Evolutionary conservation across 2,888 invertebrate species (phyloP).

Genomic region (Tetanocera ferruginea): DNA sequence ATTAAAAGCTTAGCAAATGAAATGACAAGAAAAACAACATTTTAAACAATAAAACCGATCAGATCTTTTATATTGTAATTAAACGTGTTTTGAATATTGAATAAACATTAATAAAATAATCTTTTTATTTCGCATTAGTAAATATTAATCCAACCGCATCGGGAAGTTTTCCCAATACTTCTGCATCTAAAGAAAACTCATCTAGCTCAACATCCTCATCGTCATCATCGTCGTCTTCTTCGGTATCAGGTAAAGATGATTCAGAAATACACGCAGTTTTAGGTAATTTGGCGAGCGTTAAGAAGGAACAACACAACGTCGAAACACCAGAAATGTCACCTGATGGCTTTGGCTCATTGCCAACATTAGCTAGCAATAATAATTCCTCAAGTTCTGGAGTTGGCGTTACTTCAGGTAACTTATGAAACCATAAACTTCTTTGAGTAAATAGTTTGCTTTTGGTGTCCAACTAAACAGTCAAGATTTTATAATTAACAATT

Average conservation of each 20-base stretch:
- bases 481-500: too few species aligned
- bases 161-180: conserved; percentile 41
- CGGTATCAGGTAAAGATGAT: conserved; percentile 56
- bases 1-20: too few species aligned
- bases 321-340: conserved; percentile 64
- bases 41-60: too few species aligned
- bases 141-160: conserved; percentile 21
- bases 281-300: conserved; percentile 56
- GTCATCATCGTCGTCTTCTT: conserved; percentile 44
- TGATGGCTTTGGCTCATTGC: conserved; percentile 63
- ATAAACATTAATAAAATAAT: too few species aligned
- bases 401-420: conserved; percentile 40
- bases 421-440: background rate
- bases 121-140: background rate
- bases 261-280: conserved; percentile 54
- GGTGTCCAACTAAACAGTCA: too few species aligned
- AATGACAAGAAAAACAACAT: too few species aligned
- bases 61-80: too few species aligned
- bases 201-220: conserved; percentile 34
- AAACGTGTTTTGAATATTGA: too few species aligned
- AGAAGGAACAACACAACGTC: conserved; percentile 60
- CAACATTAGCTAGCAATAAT: conserved; percentile 39
- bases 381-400: background rate
- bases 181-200: conserved; percentile 41
- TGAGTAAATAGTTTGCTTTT: too few species aligned